Percentiles rank a stretch among this genome's conserved stretches.
phyloP scores from a whole-genome alignment of 2,113 vertebrate species.

The Mastomys coucha region DNA sequence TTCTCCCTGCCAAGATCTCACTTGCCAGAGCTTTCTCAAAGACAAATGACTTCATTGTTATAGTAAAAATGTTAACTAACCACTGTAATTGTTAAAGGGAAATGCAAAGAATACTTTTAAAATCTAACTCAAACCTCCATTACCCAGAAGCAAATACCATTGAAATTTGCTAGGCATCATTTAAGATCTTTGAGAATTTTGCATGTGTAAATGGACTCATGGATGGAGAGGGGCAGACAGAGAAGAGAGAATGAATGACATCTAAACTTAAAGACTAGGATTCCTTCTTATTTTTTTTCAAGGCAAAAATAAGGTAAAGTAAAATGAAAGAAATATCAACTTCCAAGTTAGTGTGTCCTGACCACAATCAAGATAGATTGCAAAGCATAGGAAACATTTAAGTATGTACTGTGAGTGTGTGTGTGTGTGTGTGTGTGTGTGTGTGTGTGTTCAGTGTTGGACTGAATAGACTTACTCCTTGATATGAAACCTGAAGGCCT shows the following conservation, averaged over 20 bases:
- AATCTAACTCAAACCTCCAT: neutral
- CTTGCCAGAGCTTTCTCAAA: neutral
- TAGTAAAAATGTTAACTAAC: constrained; percentile 13
- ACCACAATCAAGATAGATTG: neutral
- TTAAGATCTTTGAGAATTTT: constrained; percentile 13
- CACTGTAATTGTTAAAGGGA: neutral
- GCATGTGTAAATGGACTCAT: neutral
- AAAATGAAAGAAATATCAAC: neutral
- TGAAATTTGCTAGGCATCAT: neutral
- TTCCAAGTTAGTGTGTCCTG: neutral
- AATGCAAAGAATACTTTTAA: neutral
- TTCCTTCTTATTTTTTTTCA: constrained; percentile 14
- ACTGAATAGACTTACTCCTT: neutral
- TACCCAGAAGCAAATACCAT: neutral
- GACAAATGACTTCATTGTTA: neutral
- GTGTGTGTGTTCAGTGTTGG: neutral
- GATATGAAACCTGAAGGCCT: neutral
- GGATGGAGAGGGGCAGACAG: neutral
- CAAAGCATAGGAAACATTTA: neutral
- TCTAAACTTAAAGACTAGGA: neutral
- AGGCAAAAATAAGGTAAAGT: neutral
- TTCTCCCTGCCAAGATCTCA: neutral
- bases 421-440: neutral
- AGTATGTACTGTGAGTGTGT: neutral
- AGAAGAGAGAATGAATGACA: neutral